Evolutionary conservation across 2,797 vertebrate species (phyloP), one percentile per base, ranked within the genome.

Genomic region (Uromys caudimaculatus): DNA sequence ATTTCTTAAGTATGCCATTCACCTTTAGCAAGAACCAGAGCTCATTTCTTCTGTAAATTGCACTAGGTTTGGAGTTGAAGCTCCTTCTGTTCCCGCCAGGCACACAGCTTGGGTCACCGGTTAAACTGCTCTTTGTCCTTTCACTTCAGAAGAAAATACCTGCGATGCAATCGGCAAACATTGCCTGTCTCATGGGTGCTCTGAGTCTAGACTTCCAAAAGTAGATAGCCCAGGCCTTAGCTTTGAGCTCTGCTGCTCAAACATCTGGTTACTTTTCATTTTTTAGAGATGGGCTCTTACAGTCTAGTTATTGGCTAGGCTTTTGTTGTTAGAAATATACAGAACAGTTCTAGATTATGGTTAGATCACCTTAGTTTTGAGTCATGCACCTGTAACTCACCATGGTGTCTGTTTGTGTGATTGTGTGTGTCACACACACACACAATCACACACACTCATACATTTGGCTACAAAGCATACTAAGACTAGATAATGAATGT

Each of bases 21-120:
- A 89, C 82, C 76, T 90, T 95, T 95, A 90, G 32, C 76, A 94
- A 87, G 92, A 91, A 91, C 82, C 50, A 60, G 88, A 92, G 84
- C 83, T 97, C 58, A 71, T 96, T 97, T 47, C 92, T 92, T 93
- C 94, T 97, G 76, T 97, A 92, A 96, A 97, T 96, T 93, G 62
- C 41, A 67, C 47, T 24, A 64, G 64, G n/a, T 92, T 52, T 88
- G 10, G 50, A 89, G 76, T 47, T 91, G 85, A 94, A 38, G 71
- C 94, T 90, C 44, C 73, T 71, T 94, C 75, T 92, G 50, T 94
- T 95, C 94, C 79, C 96, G 82, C 78, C 27, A 71, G 92, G 85
- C 60, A 93, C 58, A 56, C 78, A 89, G n/a, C 95, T 93, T 89
- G 69, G 93, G 95, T 96, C 93, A 96, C 85, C 92, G 89, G 79